Conservation (phyloP, 2,888 invertebrate species). For the Shargacucullia verbasci region DNA sequence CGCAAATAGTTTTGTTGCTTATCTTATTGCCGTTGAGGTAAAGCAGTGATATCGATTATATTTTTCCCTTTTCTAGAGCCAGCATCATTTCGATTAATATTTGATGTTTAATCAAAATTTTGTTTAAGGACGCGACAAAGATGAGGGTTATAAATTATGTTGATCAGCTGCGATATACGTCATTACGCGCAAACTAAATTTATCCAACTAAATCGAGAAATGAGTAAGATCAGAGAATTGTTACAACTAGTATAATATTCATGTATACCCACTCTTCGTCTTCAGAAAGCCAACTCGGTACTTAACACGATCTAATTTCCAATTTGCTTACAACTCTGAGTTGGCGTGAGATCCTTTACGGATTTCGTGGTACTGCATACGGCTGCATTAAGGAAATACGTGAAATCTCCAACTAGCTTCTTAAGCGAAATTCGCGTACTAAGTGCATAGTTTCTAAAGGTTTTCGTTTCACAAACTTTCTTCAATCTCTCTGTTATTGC, state of each 20-base stretch:
- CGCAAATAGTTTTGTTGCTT: conserved; percentile 12
- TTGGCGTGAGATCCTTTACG: conserved; percentile 50
- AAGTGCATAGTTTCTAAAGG: conserved; percentile 28
- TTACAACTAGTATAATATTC: conserved; percentile 29
- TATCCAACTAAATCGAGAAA: conserved; percentile 46
- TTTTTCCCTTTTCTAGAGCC: too few relatives aligned
- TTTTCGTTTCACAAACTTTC: conserved; percentile 19
- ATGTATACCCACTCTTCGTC: conserved; percentile 12
- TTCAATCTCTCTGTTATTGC: conserved; percentile 13
- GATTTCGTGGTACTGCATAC: conserved; percentile 53
- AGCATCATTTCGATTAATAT: too few relatives aligned
- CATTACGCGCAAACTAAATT: conserved; percentile 45
- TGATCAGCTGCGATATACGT: conserved; percentile 51
- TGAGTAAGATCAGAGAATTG: conserved; percentile 50
- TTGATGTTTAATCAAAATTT: neutral
- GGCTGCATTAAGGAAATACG: conserved; percentile 54
- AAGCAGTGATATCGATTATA: neutral
- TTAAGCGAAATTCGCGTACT: conserved; percentile 22
- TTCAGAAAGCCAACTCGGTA: conserved; percentile 43
- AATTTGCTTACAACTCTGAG: conserved; percentile 52
- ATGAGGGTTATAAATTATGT: conserved; percentile 33
- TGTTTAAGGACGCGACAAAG: conserved; percentile 10
- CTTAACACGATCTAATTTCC: conserved; percentile 55
- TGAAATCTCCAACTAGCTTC: conserved; percentile 45
- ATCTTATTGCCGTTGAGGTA: conserved; percentile 3